Percentiles rank a stretch among this genome's conserved stretches.
phyloP scores from a whole-genome alignment of 2,113 vertebrate genomes.

The Himantopus leucocephalus region DNA sequence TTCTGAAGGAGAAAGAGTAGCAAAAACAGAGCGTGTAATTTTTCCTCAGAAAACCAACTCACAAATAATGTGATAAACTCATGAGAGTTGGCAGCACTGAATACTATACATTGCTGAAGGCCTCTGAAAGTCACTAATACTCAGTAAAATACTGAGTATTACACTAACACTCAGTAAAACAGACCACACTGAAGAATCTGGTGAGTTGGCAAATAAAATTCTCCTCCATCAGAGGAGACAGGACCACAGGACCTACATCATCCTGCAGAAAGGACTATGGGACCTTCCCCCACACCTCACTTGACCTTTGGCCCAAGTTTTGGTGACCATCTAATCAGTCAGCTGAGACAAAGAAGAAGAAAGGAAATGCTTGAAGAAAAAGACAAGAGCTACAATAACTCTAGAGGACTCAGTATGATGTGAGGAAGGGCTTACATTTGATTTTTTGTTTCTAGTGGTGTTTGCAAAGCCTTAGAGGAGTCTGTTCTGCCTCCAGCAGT shows the following conservation, averaged over 20 bases:
- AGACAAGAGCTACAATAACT: background rate
- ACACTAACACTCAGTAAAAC: background rate
- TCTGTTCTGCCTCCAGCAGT: background rate
- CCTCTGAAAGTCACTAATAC: background rate
- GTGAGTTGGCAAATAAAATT: background rate
- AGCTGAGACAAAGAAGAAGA: background rate
- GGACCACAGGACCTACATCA: background rate
- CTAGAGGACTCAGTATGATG: background rate
- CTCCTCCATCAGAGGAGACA: background rate
- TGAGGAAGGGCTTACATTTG: background rate
- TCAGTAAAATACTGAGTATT: background rate
- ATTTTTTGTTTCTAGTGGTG: background rate
- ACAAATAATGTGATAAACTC: background rate
- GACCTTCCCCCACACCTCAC: background rate
- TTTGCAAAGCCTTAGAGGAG: background rate
- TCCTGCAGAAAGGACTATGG: background rate
- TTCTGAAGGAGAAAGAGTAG: background rate
- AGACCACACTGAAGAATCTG: background rate
- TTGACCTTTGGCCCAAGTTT: background rate
- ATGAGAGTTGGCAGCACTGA: background rate
- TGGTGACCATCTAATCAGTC: background rate
- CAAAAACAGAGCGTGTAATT: accelerated
- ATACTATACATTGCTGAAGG: background rate
- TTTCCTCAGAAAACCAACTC: background rate
- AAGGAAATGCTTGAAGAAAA: background rate